These are phyloP conservation scores for Asobara japonica DNA, from an alignment of 1,140 invertebrate genomes.

Conservation along the genomic window DNA sequence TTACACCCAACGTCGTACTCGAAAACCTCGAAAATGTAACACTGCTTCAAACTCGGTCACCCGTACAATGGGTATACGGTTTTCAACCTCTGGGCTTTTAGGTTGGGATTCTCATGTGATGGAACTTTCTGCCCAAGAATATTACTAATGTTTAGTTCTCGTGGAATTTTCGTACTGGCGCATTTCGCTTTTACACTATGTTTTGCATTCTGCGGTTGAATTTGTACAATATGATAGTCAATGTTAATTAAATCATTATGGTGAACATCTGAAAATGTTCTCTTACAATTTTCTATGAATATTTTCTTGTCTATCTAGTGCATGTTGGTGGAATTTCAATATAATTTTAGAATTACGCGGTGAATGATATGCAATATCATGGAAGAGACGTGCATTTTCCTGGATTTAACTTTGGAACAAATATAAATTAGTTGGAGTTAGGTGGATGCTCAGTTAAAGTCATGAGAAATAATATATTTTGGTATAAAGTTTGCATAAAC, in stretches of 20 bases:
- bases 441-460: constrained; percentile 16
- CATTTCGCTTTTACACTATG: not conserved
- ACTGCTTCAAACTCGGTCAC: not conserved
- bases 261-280: too few relatives aligned
- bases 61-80: not conserved
- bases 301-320: too few relatives aligned
- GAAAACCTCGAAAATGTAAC: constrained; percentile 1
- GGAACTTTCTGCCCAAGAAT: not conserved
- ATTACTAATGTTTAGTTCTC: not conserved
- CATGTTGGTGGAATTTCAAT: not conserved
- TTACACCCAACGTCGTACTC: not conserved
- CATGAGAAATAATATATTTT: constrained; percentile 48
- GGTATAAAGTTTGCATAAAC: constrained; percentile 48
- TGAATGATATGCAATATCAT: not conserved
- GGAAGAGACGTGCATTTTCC: not conserved
- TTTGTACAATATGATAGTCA: too few relatives aligned
- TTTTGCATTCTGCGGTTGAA: too few relatives aligned
- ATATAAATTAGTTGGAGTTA: not conserved
- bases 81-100: not conserved
- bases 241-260: too few relatives aligned
- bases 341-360: not conserved
- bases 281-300: too few relatives aligned
- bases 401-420: constrained; percentile 36
- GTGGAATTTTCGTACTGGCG: not conserved
- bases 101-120: not conserved